A percentile compares a stretch with the other conserved stretches of the same genome.
phyloP scores from a whole-genome alignment of 2,113 vertebrate genomes.

The Amphilophus citrinellus region DNA sequence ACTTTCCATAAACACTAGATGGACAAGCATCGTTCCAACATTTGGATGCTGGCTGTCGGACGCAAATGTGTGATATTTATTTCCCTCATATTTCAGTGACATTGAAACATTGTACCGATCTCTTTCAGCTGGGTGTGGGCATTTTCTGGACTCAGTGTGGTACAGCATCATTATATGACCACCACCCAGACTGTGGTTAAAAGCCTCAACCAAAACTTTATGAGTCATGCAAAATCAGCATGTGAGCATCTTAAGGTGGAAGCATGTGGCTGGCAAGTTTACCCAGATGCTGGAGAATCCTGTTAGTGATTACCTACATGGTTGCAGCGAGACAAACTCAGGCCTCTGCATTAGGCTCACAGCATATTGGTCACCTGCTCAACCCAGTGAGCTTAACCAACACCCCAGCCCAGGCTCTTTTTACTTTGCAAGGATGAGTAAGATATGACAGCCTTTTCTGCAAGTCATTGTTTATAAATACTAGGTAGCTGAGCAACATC shows the following conservation, averaged over 20 bases:
- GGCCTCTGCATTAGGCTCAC: neutral
- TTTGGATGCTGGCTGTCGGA: conserved; percentile 41
- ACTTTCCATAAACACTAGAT: conserved; percentile 37
- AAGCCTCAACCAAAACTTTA: conserved; percentile 7
- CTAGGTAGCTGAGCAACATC: neutral
- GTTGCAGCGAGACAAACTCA: neutral
- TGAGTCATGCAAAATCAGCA: neutral
- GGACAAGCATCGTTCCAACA: conserved; percentile 13
- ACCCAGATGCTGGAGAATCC: conserved; percentile 39
- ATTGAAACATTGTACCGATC: conserved; percentile 10
- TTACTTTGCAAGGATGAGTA: conserved; percentile 1
- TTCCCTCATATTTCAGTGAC: conserved; percentile 30
- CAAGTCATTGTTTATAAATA: neutral
- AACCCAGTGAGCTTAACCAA: too few relatives aligned
- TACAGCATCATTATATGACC: neutral
- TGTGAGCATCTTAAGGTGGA: neutral
- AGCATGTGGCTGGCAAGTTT: neutral
- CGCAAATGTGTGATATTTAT: conserved; percentile 24
- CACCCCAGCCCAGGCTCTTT: neutral
- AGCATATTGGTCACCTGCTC: neutral
- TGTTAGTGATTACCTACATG: conserved; percentile 16
- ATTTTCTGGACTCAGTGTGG: conserved; percentile 8
- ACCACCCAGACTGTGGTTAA: conserved; percentile 8
- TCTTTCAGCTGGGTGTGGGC: neutral
- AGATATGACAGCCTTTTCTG: conserved; percentile 1